phyloP scores from a whole-genome alignment of 2,797 vertebrate genomes.

The Luscinia luscinia region DNA sequence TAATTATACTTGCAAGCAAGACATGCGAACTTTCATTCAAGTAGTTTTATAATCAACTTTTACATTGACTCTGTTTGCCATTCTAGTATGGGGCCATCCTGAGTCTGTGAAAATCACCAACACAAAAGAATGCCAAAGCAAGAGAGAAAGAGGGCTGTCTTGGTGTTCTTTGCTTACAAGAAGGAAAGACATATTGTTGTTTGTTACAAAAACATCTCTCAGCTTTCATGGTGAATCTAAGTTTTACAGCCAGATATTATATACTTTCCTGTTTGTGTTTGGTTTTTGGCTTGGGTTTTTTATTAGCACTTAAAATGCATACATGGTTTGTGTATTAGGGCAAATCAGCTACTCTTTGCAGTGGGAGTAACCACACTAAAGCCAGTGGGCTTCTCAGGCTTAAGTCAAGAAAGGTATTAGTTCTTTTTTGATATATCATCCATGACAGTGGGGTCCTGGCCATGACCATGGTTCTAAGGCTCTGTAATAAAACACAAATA shows the following conservation, averaged over 20 bases:
- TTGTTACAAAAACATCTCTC: neutral
- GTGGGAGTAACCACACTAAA: neutral
- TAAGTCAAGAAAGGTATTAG: neutral
- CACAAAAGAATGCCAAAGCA: neutral
- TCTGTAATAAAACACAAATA: slow-evolving; percentile 32
- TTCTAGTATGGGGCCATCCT: slow-evolving; percentile 27
- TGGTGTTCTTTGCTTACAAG: slow-evolving; percentile 10
- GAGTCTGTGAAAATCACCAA: slow-evolving; percentile 15
- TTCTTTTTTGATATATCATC: neutral
- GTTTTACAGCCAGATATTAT: neutral
- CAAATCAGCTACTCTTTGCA: neutral
- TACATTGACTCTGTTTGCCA: slow-evolving; percentile 35
- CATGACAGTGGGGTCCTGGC: neutral
- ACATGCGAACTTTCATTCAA: slow-evolving; percentile 47
- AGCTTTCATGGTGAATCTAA: neutral
- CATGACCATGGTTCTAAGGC: neutral
- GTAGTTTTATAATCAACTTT: slow-evolving; percentile 52
- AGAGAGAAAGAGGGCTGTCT: neutral
- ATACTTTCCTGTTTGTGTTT: neutral
- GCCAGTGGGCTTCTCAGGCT: neutral
- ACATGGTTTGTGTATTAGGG: neutral
- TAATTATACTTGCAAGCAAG: slow-evolving; percentile 65
- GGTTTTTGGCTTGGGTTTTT: accelerated
- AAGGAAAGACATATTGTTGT: neutral
- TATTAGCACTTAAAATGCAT: neutral